phyloP scores from a whole-genome alignment of 2,797 vertebrate species.

The Etheostoma perlongum region DNA sequence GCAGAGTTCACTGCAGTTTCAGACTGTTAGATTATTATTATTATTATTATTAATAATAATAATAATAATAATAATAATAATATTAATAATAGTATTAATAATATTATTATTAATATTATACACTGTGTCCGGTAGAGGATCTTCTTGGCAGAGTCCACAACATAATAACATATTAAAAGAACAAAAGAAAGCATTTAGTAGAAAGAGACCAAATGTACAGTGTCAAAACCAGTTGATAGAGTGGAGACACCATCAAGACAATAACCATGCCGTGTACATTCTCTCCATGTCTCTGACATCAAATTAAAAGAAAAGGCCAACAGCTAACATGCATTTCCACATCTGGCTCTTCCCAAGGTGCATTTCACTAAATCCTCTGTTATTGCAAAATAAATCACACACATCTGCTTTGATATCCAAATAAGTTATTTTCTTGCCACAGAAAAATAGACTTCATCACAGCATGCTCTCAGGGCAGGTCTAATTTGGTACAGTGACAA shows the following conservation, averaged over 20 bases:
- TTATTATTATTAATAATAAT: background rate
- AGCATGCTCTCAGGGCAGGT: conserved; percentile 81
- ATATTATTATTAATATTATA: conserved; percentile 32
- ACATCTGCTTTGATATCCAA: conserved; percentile 69
- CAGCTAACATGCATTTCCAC: conserved; percentile 19
- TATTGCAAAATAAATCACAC: conserved; percentile 58
- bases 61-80: no score
- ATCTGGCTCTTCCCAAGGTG: conserved; percentile 33
- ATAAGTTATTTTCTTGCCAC: conserved; percentile 76
- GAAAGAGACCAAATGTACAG: conserved; percentile 57
- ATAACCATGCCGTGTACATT: conserved; percentile 58
- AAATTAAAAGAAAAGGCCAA: conserved; percentile 42
- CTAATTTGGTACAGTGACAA: conserved; percentile 44
- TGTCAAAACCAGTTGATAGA: conserved; percentile 46
- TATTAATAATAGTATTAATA: no score
- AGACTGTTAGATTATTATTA: conserved; percentile 28
- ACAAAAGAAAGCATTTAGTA: conserved; percentile 54
- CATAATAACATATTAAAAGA: conserved; percentile 53
- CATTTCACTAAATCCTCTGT: conserved; percentile 48
- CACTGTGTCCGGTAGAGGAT: conserved; percentile 50
- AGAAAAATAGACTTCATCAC: conserved; percentile 73
- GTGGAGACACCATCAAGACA: conserved; percentile 63
- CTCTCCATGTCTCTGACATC: conserved; percentile 38
- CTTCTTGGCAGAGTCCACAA: conserved; percentile 56
- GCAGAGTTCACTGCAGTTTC: conserved; percentile 36